Evolutionary conservation across 2,113 vertebrate species (phyloP), one percentile per base, ranked within the genome.

Genomic region (Lates calcarifer): DNA sequence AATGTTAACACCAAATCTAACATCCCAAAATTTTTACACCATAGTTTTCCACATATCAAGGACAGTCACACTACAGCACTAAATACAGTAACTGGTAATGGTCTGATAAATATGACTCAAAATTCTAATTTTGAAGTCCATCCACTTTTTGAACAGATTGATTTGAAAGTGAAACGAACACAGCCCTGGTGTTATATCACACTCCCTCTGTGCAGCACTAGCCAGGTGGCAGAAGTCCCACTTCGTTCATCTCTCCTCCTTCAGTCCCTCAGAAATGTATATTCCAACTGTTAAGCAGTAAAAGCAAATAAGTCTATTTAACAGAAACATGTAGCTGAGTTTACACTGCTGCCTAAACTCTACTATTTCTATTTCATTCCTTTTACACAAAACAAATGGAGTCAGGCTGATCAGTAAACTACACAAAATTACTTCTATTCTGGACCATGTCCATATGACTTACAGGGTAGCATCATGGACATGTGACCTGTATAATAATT

Each of bases 211-310:
- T 45, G 51, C 62, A 14, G 62, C 9, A 26, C 9, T 7, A 26
- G 62, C 62, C 51, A 64, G 28, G n/a, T 39, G 77, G 41, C 53
- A 51, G 41, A 77, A 65, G 26, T 72, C 53, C 37, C 53, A 60
- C 51, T 70, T 47, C 0, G 6, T 49, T 74, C 35, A 35, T 83
- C 33, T 77, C 58, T 49, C 53, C 76, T 28, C 26, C 62, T 64
- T 20, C 29, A 73, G 43, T 57, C 18, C 2, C 15, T 56, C 18
- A 58, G 5, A 58, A 51, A 61, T 22, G 4, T 5, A 61, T 24
- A 43, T 12, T 15, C 41, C 20, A 63, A 17, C 51, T 41, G 7
- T 47, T 47, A 53, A 0, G 24, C 24, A 53, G 39, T 39, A 29
- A 2, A 49, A 57, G 17, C 20, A 31, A 33, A 62, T 0, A 0